Percentiles rank a stretch among this genome's conserved stretches.
These are phyloP conservation scores for Sitta carolinensis DNA, from an alignment of 2,797 vertebrate genomes.

Conservation along the genomic window DNA sequence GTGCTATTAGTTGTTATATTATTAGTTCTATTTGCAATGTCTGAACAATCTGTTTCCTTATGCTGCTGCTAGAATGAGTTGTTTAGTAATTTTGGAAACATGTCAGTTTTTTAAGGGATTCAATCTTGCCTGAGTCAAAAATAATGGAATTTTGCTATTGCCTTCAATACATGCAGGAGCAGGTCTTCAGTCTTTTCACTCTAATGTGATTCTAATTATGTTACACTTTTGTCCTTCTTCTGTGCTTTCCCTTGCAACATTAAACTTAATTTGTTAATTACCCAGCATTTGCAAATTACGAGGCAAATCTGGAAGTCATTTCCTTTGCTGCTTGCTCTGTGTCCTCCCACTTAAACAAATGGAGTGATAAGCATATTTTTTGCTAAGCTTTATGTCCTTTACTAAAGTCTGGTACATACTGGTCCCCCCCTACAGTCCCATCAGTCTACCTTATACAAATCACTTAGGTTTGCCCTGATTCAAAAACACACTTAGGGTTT, in stretches of 20 bases:
- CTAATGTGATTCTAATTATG: slow-evolving; percentile 39
- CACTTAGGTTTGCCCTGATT: not conserved
- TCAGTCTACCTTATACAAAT: not conserved
- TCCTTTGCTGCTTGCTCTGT: not conserved
- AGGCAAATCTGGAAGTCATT: slow-evolving; percentile 29
- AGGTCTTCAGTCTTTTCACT: slow-evolving; percentile 21
- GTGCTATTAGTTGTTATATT: not conserved
- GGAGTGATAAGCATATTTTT: not conserved
- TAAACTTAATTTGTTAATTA: slow-evolving; percentile 64
- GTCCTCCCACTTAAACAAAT: slow-evolving; percentile 3
- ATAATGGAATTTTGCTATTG: slow-evolving; percentile 25
- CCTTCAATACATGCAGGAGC: slow-evolving; percentile 8
- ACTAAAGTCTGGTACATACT: not conserved
- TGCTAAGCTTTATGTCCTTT: not conserved
- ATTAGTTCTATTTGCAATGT: not conserved
- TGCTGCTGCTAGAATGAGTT: not conserved
- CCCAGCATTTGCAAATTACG: slow-evolving; percentile 26
- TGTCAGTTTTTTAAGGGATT: not conserved
- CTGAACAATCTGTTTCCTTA: not conserved
- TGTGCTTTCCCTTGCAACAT: slow-evolving; percentile 45
- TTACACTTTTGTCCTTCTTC: slow-evolving; percentile 46
- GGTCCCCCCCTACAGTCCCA: not conserved
- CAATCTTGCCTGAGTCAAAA: not conserved
- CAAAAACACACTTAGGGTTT: not conserved
- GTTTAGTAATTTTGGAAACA: slow-evolving; percentile 20